Conservation (phyloP, 2,888 invertebrate species). For the Poecilus cupreus region DNA sequence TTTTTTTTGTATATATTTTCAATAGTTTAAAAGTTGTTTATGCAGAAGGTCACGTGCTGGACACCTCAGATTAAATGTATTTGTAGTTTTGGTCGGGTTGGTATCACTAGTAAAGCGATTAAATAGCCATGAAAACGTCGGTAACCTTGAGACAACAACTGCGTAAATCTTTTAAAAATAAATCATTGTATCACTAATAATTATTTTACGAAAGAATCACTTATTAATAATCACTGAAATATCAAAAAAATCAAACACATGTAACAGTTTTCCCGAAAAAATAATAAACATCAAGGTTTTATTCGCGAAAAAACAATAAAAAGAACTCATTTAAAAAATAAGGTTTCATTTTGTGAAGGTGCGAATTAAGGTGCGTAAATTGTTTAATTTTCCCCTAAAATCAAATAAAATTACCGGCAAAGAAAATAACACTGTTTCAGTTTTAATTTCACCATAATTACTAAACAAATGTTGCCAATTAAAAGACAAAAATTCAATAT, state of each 20-base stretch:
- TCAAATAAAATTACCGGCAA: neutral
- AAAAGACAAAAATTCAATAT: neutral
- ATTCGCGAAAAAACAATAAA: neutral
- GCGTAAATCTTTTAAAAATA: constrained; percentile 10
- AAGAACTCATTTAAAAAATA: neutral
- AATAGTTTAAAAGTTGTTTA: no score
- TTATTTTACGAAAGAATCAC: neutral
- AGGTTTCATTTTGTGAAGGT: neutral
- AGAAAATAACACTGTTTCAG: neutral
- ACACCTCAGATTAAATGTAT: no score
- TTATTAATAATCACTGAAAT: neutral
- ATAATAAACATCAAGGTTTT: neutral
- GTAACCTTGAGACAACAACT: constrained; percentile 8
- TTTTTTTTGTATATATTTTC: no score
- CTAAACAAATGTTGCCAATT: constrained; percentile 13
- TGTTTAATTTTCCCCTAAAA: neutral
- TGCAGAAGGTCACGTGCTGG: no score
- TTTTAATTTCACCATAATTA: constrained; percentile 10
- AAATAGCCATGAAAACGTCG: neutral
- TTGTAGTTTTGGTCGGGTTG: neutral
- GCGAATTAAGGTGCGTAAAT: neutral
- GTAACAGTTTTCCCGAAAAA: neutral
- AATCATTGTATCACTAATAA: neutral
- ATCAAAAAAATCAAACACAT: neutral
- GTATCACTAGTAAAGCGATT: neutral